These are phyloP conservation scores for Melanerpes aurifrons DNA, from an alignment of 2,113 vertebrate genomes.

Conservation along the genomic window DNA sequence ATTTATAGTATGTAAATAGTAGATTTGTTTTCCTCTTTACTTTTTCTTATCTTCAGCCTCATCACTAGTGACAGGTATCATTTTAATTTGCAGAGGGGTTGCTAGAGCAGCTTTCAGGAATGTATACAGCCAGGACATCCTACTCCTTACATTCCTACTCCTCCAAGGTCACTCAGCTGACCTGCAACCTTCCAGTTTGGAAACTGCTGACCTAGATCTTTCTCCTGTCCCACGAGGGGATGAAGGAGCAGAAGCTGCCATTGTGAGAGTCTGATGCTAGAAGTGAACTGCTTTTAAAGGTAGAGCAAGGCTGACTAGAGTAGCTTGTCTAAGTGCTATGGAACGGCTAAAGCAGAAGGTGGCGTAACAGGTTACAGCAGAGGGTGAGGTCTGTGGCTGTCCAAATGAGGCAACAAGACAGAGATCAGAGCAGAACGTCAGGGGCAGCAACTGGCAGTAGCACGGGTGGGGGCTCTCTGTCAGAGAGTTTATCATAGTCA, in stretches of 20 bases:
- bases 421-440: not conserved
- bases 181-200: not conserved
- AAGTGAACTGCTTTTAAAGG: not conserved
- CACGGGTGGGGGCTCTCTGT: not conserved
- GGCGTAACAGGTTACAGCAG: not conserved
- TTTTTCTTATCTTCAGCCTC: not conserved
- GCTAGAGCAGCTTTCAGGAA: slow-evolving; percentile 12
- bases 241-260: not conserved
- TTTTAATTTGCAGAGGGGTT: slow-evolving; percentile 11
- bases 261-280: not conserved
- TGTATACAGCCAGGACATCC: not conserved
- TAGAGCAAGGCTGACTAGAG: not conserved
- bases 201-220: not conserved
- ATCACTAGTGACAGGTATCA: not conserved
- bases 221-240: not conserved
- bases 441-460: not conserved
- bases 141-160: not conserved
- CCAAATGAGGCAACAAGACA: not conserved
- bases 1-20: not conserved
- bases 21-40: not conserved
- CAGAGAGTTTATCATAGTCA: not conserved
- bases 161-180: not conserved
- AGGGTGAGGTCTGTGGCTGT: not conserved
- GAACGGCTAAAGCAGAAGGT: not conserved
- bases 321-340: not conserved